Conservation (phyloP, 2,888 invertebrate genomes). For the Melanophora roralis region DNA sequence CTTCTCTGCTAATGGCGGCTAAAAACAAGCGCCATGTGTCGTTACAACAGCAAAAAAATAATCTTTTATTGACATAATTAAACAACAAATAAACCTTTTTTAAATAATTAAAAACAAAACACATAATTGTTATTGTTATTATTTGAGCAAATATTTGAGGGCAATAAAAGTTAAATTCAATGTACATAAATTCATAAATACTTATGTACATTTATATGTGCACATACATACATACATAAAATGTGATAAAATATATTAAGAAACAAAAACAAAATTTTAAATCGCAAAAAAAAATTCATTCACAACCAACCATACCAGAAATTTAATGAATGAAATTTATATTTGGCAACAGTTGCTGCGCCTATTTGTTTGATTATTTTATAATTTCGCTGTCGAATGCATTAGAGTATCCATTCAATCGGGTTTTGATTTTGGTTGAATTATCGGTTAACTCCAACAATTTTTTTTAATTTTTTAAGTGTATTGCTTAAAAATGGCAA, state of each 20-base stretch:
- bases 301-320: background rate
- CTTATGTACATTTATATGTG: too few relatives aligned
- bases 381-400: too few relatives aligned
- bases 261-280: too few relatives aligned
- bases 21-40: conserved; percentile 55
- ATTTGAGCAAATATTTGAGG: conserved; percentile 26
- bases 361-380: too few relatives aligned
- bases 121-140: conserved; percentile 14
- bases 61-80: conserved; percentile 21
- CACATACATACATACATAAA: too few relatives aligned
- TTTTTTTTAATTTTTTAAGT: too few relatives aligned
- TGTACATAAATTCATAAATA: too few relatives aligned
- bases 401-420: too few relatives aligned
- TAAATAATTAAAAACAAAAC: conserved; percentile 13
- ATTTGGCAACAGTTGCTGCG: conserved; percentile 42
- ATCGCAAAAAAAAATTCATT: background rate
- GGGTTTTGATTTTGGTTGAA: too few relatives aligned
- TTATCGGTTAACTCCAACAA: too few relatives aligned
- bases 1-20: conserved; percentile 1
- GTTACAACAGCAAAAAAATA: background rate
- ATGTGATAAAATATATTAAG: too few relatives aligned
- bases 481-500: too few relatives aligned
- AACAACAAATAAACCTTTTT: conserved; percentile 18
- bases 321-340: conserved; percentile 53
- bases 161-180: conserved; percentile 14